Evolutionary conservation across 2,888 invertebrate genomes (phyloP).

Genomic region (Osmoderma eremita): DNA sequence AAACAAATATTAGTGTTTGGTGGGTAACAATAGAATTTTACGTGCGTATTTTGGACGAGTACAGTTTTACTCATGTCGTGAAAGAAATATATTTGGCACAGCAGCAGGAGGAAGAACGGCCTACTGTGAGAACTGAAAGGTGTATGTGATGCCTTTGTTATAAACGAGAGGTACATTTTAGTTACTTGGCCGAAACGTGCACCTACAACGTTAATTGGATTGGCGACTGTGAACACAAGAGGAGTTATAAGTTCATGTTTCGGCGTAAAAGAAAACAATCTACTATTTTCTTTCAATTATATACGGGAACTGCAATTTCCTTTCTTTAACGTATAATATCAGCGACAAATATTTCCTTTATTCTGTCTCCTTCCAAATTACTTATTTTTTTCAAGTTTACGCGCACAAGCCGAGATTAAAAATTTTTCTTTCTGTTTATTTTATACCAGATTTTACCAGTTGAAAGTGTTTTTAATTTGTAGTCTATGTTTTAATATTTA

Average conservation of each 20-base stretch:
- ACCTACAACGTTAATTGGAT: constrained; percentile 55
- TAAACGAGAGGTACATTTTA: constrained; percentile 53
- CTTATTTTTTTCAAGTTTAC: background rate
- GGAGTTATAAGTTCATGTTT: constrained; percentile 50
- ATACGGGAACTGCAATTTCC: constrained; percentile 30
- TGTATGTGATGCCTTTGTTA: constrained; percentile 52
- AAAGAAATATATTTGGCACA: constrained; percentile 3
- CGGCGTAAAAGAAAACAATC: constrained; percentile 39
- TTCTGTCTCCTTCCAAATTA: constrained; percentile 4
- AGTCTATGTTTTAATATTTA: background rate
- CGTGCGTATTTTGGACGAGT: no score
- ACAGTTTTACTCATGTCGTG: constrained; percentile 5
- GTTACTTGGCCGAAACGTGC: constrained; percentile 51
- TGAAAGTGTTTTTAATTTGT: no score
- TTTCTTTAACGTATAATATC: constrained; percentile 4
- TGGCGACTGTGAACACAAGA: constrained; percentile 50
- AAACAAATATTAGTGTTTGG: no score
- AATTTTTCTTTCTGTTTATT: background rate
- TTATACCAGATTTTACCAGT: background rate
- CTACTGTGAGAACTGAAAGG: constrained; percentile 49
- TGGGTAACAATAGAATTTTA: no score
- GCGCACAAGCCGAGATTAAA: background rate
- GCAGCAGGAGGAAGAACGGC: background rate
- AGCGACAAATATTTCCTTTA: constrained; percentile 11
- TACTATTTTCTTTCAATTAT: constrained; percentile 43